Percentiles rank a stretch among this genome's conserved stretches.
Conservation (phyloP, 2,113 vertebrate genomes). For the Gallinago jamesoni region DNA sequence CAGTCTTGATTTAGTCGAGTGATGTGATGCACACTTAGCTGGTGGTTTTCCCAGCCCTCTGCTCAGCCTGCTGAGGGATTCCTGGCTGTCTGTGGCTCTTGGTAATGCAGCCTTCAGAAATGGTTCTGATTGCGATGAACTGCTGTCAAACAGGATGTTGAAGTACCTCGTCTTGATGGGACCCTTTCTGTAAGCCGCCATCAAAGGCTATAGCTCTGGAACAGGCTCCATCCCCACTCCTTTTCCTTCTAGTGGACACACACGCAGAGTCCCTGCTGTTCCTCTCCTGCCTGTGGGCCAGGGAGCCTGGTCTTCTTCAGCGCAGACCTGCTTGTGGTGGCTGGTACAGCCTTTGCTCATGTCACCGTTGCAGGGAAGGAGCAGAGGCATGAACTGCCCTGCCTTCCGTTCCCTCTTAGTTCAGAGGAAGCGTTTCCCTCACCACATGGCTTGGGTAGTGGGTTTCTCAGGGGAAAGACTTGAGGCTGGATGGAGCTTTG, state of each 20-base stretch:
- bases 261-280: fast-evolving
- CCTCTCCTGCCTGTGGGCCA: fast-evolving
- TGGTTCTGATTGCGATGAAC: fast-evolving
- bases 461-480: background rate
- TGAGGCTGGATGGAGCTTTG: background rate
- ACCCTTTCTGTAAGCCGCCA: background rate
- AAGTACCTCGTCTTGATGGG: background rate
- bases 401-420: background rate
- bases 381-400: background rate
- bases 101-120: background rate
- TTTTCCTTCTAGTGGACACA: background rate
- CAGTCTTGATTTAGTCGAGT: background rate
- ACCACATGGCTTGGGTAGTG: fast-evolving
- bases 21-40: background rate
- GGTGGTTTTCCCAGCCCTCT: background rate
- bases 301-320: background rate
- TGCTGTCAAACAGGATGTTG: background rate
- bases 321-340: background rate
- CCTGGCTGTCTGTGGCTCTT: background rate
- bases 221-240: fast-evolving
- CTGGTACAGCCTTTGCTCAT: background rate
- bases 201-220: background rate
- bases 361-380: background rate
- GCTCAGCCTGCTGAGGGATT: background rate
- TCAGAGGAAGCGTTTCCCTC: background rate